Conservation (phyloP, 2,113 vertebrate species). For the Trogon surrucura region DNA sequence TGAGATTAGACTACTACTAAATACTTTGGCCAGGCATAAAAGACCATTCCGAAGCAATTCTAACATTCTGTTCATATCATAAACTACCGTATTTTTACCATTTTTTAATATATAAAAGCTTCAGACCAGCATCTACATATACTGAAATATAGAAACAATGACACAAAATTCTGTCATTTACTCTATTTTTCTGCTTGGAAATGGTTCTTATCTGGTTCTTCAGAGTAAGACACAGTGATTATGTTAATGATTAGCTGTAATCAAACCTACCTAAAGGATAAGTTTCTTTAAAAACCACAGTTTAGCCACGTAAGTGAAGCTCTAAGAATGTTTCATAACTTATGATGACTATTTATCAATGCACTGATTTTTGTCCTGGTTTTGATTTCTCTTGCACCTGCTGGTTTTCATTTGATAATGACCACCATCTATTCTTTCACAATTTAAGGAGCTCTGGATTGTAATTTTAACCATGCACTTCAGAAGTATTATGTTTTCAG, state of each 20-base stretch:
- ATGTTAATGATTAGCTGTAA: background rate
- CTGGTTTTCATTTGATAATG: background rate
- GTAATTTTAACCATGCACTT: background rate
- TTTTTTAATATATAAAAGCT: background rate
- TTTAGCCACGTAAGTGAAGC: background rate
- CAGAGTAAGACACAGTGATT: background rate
- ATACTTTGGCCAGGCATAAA: background rate
- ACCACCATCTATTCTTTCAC: fast-evolving
- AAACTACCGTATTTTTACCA: background rate
- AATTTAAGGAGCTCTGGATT: background rate
- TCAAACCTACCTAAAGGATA: background rate
- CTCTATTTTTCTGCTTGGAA: background rate
- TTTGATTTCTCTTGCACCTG: background rate
- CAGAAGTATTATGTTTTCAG: background rate
- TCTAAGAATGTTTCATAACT: background rate
- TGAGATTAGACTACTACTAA: background rate
- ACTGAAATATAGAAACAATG: background rate
- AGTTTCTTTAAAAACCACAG: background rate
- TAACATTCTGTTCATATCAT: background rate
- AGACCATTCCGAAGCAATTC: background rate
- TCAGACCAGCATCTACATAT: background rate
- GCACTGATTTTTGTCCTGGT: background rate
- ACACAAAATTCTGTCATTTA: background rate
- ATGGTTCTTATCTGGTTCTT: background rate
- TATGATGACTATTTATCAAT: background rate